phyloP scores from a whole-genome alignment of 92 coral and sea anemone genomes.

The Palythoa grandiflora region DNA sequence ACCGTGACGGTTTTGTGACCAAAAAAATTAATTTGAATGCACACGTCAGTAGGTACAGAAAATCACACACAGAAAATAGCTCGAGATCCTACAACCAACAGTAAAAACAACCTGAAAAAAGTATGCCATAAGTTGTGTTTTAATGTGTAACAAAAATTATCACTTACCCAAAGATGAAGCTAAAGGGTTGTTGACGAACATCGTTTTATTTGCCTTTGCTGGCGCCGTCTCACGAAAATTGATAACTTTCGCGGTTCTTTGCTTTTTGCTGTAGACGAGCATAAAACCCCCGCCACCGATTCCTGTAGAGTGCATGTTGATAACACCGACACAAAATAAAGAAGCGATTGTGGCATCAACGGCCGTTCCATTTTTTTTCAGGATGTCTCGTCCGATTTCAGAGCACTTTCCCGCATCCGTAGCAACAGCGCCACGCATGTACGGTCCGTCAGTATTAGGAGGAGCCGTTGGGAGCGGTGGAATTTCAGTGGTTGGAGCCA shows the following conservation, averaged over 20 bases:
- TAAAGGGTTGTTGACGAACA: slow-evolving; percentile 50
- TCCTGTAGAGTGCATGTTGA: slow-evolving; percentile 74
- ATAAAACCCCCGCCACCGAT: slow-evolving; percentile 76
- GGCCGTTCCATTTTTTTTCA: slow-evolving; percentile 63
- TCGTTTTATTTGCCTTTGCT: slow-evolving; percentile 52
- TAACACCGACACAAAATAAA: slow-evolving; percentile 67
- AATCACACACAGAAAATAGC: too few species aligned
- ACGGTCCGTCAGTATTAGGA: slow-evolving; percentile 71
- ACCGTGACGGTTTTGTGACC: too few species aligned
- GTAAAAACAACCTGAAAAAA: too few species aligned
- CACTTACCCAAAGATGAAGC: slow-evolving; percentile 20
- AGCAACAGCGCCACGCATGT: slow-evolving; percentile 72
- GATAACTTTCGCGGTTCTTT: slow-evolving; percentile 50
- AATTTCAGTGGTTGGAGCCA: slow-evolving; percentile 31
- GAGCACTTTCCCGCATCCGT: slow-evolving; percentile 81
- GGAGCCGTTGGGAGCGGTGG: slow-evolving; percentile 68
- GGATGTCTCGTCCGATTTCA: slow-evolving; percentile 70
- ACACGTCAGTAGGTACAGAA: too few species aligned
- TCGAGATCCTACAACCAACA: too few species aligned
- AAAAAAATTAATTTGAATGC: too few species aligned
- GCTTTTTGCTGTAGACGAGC: slow-evolving; percentile 52
- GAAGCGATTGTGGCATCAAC: slow-evolving; percentile 70
- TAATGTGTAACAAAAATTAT: background rate
- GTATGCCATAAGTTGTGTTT: too few species aligned
- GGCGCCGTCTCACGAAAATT: slow-evolving; percentile 75